Conservation (phyloP, 2,888 invertebrate genomes). For the Pogonocherus hispidulus region DNA sequence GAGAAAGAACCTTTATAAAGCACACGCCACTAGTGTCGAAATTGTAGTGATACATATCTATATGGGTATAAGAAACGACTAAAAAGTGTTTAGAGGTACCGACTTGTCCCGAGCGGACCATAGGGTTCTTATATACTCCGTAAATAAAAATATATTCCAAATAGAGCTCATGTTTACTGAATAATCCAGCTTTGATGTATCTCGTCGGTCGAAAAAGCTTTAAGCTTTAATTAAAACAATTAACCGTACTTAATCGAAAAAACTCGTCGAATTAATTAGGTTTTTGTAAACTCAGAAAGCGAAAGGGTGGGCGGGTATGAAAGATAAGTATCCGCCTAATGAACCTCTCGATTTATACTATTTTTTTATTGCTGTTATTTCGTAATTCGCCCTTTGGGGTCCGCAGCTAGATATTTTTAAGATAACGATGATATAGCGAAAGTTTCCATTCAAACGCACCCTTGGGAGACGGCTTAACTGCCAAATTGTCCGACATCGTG, state of each 20-base stretch:
- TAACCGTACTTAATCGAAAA: neutral
- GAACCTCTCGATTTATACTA: slow-evolving; percentile 36
- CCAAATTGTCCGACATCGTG: slow-evolving; percentile 10
- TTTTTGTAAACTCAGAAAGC: slow-evolving; percentile 12
- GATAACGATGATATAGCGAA: slow-evolving; percentile 26
- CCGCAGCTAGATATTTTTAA: slow-evolving; percentile 20
- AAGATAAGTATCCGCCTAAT: slow-evolving; percentile 38
- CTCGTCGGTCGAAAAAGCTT: too few relatives aligned
- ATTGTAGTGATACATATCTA: too few relatives aligned
- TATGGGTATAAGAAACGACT: too few relatives aligned
- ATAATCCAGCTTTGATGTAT: too few relatives aligned
- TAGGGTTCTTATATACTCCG: too few relatives aligned
- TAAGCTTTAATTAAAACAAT: too few relatives aligned
- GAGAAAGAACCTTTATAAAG: too few relatives aligned
- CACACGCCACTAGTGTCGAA: too few relatives aligned
- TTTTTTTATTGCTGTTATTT: slow-evolving; percentile 37
- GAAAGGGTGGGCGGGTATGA: slow-evolving; percentile 2
- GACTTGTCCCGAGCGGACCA: too few relatives aligned
- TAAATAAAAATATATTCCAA: too few relatives aligned
- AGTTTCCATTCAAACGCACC: slow-evolving; percentile 19
- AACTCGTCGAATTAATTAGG: slow-evolving; percentile 24
- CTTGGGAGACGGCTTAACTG: slow-evolving; percentile 1
- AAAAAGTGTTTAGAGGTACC: too few relatives aligned
- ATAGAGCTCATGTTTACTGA: too few relatives aligned
- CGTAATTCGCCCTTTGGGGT: slow-evolving; percentile 24